Evolutionary conservation across 2,797 vertebrate genomes (phyloP).

Genomic region (Austrolebias charrua): DNA sequence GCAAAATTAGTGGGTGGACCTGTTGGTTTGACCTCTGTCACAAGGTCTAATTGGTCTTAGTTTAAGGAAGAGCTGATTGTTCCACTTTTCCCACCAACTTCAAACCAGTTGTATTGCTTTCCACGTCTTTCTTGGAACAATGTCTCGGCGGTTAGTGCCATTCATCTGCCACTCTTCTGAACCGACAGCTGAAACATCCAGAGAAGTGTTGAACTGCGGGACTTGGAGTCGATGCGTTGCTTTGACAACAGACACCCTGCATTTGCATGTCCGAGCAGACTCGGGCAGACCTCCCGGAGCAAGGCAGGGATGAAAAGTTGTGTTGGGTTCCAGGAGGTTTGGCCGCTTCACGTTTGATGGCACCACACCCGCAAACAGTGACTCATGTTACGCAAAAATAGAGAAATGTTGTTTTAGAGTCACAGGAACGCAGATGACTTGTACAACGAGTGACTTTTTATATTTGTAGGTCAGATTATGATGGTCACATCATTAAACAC

Average conservation of each 20-base stretch:
- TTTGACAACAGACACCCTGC: not conserved
- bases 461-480: not conserved
- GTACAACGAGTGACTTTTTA: not conserved
- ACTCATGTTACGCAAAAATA: slow-evolving; percentile 32
- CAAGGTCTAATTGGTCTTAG: no score
- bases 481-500: not conserved
- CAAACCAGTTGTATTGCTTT: no score
- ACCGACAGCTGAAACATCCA: not conserved
- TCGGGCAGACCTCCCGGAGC: not conserved
- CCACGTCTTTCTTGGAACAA: no score
- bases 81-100: no score
- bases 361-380: slow-evolving; percentile 51
- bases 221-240: slow-evolving; percentile 1
- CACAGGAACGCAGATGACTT: slow-evolving; percentile 19
- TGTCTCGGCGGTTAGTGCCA: no score
- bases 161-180: no score
- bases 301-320: not conserved
- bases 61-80: no score
- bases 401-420: not conserved
- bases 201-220: not conserved
- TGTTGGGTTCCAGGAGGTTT: slow-evolving; percentile 1
- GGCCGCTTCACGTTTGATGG: slow-evolving; percentile 9
- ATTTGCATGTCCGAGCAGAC: slow-evolving; percentile 41
- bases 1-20: no score
- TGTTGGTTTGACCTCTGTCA: no score